Conservation (phyloP, 2,113 vertebrate species). For the Odontophorus gujanensis region DNA sequence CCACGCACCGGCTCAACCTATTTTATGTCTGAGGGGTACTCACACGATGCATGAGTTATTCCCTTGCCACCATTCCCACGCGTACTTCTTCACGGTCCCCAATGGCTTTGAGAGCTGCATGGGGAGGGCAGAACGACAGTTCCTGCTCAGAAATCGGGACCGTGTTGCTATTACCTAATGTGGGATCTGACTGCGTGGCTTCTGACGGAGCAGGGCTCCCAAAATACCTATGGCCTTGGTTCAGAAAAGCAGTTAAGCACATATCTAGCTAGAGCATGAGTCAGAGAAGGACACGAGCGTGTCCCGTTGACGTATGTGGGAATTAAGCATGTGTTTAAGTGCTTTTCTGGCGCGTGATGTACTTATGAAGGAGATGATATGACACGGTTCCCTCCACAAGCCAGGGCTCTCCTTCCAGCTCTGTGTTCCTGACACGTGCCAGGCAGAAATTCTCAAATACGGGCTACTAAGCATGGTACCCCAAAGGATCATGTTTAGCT, state of each 20-base stretch:
- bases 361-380: not conserved
- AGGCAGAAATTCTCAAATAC: not conserved
- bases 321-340: not conserved
- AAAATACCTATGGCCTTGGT: not conserved
- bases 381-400: not conserved
- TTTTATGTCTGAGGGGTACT: not conserved
- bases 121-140: not conserved
- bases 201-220: not conserved
- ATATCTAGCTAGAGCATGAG: not conserved
- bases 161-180: not conserved
- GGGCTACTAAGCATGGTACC: not conserved
- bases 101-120: not conserved
- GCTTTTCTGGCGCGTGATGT: conserved; percentile 22
- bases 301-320: not conserved
- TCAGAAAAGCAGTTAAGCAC: not conserved
- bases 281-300: not conserved
- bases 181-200: not conserved
- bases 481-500: not conserved
- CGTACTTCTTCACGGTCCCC: not conserved
- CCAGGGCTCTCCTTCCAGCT: not conserved
- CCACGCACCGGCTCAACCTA: not conserved
- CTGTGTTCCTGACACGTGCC: not conserved
- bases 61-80: not conserved
- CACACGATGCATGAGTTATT: not conserved
- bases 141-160: not conserved